Evolutionary conservation across 2,797 vertebrate genomes (phyloP).

Genomic region (Acrossocheilus wenchowensis): DNA sequence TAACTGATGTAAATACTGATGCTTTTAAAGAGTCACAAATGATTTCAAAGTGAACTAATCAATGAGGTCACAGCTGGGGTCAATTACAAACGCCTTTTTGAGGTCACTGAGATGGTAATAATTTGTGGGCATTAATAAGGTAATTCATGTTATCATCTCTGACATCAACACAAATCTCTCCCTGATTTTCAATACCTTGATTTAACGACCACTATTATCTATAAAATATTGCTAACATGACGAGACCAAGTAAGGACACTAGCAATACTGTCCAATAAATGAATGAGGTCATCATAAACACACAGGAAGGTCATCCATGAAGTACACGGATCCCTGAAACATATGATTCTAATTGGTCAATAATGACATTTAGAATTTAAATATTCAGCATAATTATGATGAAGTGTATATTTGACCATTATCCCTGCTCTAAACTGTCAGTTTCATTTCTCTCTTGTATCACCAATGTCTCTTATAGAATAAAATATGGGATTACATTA

Average conservation of each 20-base stretch:
- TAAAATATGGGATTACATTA: background rate
- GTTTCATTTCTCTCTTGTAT: background rate
- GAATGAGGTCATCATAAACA: background rate
- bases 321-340: background rate
- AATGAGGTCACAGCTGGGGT: background rate
- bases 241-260: background rate
- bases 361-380: background rate
- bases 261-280: background rate
- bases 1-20: background rate
- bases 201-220: background rate
- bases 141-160: background rate
- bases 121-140: background rate
- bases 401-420: background rate
- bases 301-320: background rate
- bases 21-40: background rate
- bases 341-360: background rate
- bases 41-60: background rate
- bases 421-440: background rate
- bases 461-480: background rate
- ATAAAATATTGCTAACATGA: background rate
- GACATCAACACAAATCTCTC: background rate
- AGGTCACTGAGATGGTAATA: background rate
- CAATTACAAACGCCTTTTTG: background rate
- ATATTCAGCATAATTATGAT: background rate
- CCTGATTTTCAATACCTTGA: background rate